These are phyloP conservation scores for Gallinago nigripennis DNA, from an alignment of 2,797 vertebrate genomes.

Conservation along the genomic window DNA sequence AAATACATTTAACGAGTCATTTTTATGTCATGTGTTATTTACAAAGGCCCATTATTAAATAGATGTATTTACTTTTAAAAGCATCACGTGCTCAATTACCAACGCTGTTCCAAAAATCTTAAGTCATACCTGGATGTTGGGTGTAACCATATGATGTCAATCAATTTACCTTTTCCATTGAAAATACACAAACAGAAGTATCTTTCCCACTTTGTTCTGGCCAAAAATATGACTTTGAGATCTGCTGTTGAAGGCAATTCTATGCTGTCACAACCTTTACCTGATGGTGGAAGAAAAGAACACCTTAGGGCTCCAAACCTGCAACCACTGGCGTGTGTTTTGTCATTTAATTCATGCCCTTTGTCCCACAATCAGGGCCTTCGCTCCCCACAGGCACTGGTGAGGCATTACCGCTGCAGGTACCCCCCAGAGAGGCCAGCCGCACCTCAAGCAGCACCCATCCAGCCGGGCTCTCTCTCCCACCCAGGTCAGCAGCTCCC, in stretches of 20 bases:
- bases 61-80: neutral
- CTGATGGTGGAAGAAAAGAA: neutral
- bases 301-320: rapidly evolving
- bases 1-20: slow-evolving; percentile 17
- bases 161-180: neutral
- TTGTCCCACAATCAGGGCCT: rapidly evolving
- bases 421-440: neutral
- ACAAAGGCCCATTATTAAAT: neutral
- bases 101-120: neutral
- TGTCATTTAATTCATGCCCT: rapidly evolving
- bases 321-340: rapidly evolving
- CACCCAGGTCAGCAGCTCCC: neutral
- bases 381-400: rapidly evolving
- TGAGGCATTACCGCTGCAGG: rapidly evolving
- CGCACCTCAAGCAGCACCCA: neutral
- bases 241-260: neutral
- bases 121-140: neutral
- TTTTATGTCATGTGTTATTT: slow-evolving; percentile 10
- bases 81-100: neutral
- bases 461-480: neutral
- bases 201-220: neutral
- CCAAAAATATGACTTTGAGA: neutral
- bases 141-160: neutral
- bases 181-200: neutral
- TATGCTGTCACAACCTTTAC: rapidly evolving